Base-by-base conservation (phyloP, 2,797 vertebrate species). In the Phaenicophaeus curvirostris region DNA sequence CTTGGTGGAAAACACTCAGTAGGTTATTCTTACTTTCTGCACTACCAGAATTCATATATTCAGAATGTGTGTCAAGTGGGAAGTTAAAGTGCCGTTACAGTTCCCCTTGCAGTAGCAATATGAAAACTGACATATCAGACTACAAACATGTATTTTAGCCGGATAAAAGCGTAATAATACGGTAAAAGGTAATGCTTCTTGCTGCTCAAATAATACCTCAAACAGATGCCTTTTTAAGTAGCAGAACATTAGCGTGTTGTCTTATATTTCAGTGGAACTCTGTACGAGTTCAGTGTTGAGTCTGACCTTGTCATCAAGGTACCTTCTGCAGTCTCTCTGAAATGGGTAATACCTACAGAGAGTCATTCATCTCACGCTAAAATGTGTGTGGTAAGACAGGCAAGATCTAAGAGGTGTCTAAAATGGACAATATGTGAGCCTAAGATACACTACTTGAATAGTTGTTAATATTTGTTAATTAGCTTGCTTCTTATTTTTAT, bases 191-290 rank as follows among this genome's bases (percentile, higher is more conserved):
- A 78, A 66, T 57, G 21, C 24, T 92, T 11, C 37, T 42, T 82
- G 59, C 42, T 76, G 58, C 28, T 91, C 13, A 68, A 50, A 9
- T 59, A 59, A 48, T 78, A 42, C n/a, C 11, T 84, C 50, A 35
- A 31, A 67, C 31, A 77, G 67, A 58, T 77, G 39, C 31, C 7
- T 71, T 78, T 69, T 59, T 55, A 88, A 86, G n/a, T 62, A 77
- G 39, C 39, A 77, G 65, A 63, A 59, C 15, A 18, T 31, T 23
- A 27, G 19, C 61, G 24, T 19, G 12, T 75, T 0, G 0, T 12
- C 78, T 35, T 78, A 16, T 12, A 28, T 91, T 89, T 78, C 54
- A 53, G 6, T 78, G 54, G 20, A 53, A 27, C n/a, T 55, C 1
- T 25, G 15, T 59, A 24, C 8, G 71, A 27, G 18, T 59, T 63